phyloP scores from a whole-genome alignment of 2,113 vertebrate genomes.

The Bettongia penicillata region DNA sequence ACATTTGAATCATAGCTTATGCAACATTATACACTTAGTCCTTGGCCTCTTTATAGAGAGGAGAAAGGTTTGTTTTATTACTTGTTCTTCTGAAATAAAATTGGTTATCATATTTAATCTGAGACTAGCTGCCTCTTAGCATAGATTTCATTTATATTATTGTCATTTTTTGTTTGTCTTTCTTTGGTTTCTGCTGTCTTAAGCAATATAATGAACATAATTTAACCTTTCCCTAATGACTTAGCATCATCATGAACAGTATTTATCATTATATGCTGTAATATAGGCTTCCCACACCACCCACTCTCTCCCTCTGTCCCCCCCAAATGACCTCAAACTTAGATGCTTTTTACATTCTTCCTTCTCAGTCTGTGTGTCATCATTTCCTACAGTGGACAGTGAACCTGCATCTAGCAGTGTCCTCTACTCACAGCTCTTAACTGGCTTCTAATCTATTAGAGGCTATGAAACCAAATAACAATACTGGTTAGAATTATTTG shows the following conservation, averaged over 20 bases:
- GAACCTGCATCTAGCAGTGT: not conserved
- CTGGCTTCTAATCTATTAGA: no score
- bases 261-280: not conserved
- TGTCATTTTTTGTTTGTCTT: not conserved
- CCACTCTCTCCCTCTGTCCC: no score
- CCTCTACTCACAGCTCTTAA: no score
- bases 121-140: not conserved
- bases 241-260: not conserved
- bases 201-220: not conserved
- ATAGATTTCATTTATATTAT: not conserved
- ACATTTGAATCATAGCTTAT: not conserved
- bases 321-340: not conserved
- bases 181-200: not conserved
- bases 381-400: not conserved
- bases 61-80: not conserved
- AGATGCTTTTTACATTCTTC: not conserved
- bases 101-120: not conserved
- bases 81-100: not conserved
- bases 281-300: not conserved
- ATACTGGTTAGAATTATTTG: not conserved
- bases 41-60: not conserved
- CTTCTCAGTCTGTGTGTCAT: not conserved
- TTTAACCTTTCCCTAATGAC: not conserved
- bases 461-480: not conserved
- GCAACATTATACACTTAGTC: not conserved